Evolutionary conservation across 2,113 vertebrate genomes (phyloP), one percentile per base, ranked within the genome.

Genomic region (Leucosticte australis): DNA sequence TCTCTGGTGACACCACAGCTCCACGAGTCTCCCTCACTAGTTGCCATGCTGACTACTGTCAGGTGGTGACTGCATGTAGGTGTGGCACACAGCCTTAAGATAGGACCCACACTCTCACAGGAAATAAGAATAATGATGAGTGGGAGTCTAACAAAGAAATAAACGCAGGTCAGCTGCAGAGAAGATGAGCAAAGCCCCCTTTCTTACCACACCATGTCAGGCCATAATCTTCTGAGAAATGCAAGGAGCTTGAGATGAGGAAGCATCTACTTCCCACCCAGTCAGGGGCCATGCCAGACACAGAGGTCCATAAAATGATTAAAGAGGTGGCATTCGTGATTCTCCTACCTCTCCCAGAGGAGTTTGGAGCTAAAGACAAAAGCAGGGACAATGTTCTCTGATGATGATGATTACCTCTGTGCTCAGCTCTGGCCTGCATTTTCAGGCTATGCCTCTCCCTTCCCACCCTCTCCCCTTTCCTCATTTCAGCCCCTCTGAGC

Each of bases 1-100:
- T 71, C 64, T 68, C 60, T 4, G 2, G 24, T 91, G 90, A 93
- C 92, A 94, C 81, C 93, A 92, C 52, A 90, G 76, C 46, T 82
- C 56, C 64, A 56, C 30, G 63, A 83, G 39, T 67, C 76, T 84
- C 85, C 75, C 82, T 75, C 62, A 44, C 22, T 68, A 46, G 60
- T 15, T 88, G 68, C 68, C 90, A 70, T 0, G 6, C 60, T 53
- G 88, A 70, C 33, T 81, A 46, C 85, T 71, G 68, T 86, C 73
- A 55, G 60, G 60, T 55, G 26, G 31, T 44, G 60, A 53, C 49
- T n/a, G 44, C 60, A 42, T 11, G 3, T 6, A 67, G 68, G 52
- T 60, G 63, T 77, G 71, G 91, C 33, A 69, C 53, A 63, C 10
- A 37, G 81, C 49, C 46, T 60, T 49, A 33, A 73, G 59, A 53